Conservation (phyloP, 2,888 invertebrate genomes). For the Megalurothrips usitatus region DNA sequence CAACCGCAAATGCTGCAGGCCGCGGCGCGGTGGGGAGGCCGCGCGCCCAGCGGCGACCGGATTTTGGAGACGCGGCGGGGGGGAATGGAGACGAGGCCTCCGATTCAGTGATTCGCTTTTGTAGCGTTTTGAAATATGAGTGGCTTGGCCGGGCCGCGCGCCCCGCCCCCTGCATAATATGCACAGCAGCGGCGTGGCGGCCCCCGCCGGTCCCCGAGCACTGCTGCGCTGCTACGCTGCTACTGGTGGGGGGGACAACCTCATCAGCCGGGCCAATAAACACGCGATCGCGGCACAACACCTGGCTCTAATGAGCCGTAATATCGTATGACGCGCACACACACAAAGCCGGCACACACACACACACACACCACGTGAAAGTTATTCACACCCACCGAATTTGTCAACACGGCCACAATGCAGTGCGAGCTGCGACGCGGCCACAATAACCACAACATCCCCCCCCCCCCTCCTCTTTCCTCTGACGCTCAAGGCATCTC, state of each 20-base stretch:
- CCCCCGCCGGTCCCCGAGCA: not conserved
- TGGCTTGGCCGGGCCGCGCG: not conserved
- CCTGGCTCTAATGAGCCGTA: not conserved
- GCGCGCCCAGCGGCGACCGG: no score
- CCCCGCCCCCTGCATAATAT: not conserved
- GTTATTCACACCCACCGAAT: conserved; percentile 24
- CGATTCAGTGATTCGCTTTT: not conserved
- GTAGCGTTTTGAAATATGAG: not conserved
- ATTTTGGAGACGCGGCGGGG: no score
- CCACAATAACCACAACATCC: not conserved
- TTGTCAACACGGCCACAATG: conserved; percentile 20
- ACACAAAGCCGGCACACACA: not conserved
- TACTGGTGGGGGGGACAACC: not conserved
- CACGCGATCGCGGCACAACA: not conserved
- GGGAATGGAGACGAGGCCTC: no score
- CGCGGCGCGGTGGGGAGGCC: no score
- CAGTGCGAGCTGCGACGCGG: not conserved
- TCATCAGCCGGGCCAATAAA: not conserved
- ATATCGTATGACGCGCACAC: conserved; percentile 18
- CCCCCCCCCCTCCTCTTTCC: not conserved
- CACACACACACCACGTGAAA: conserved; percentile 3
- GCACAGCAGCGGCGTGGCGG: not conserved
- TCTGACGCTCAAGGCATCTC: not conserved
- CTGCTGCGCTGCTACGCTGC: not conserved
- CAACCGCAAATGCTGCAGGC: no score